Evolutionary conservation across 2,113 vertebrate genomes (phyloP), one percentile per base, ranked within the genome.

Genomic region (Aegithalos caudatus): DNA sequence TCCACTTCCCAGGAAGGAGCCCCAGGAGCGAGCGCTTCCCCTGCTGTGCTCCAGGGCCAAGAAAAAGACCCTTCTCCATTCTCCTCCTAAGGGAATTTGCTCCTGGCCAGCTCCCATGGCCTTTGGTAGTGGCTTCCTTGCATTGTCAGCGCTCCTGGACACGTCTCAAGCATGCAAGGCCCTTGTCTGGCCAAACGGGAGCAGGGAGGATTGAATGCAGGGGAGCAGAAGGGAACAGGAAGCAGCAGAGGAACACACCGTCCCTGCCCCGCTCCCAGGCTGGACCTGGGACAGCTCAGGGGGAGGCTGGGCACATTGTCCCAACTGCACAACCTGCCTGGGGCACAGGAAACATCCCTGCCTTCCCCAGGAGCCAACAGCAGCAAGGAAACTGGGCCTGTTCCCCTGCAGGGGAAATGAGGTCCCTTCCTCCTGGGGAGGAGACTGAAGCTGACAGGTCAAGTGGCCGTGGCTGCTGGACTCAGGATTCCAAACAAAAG

Each of bases 71-170:
- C 0, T n/a, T 72, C 82, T 62, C 84, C 11, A 0, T 17, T 7
- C 71, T 29, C 28, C 80, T 79, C 40, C 90, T 21, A 10, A 81
- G 50, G 44, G 76, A 48, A 64, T 53, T 38, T 65, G 37, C 88
- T 83, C 61, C 90, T 65, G 88, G 57, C 86, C 74, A 77, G 86
- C 53, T 92, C 90, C 56, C 86, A 47, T 3, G 4, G 92, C 92
- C 93, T 83, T 37, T 42, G 44, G 33, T 28, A 11, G 5, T 37
- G 6, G 1, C 20, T 97, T 97, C 96, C 96, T 92, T 35, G 86
- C 93, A 97, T 97, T 97, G 95, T 96, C 95, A 57, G 80, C 2
- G 1, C 60, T 71, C 86, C 13, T 88, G 93, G 95, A 84, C 91
- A 11, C 29, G 11, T 70, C 69, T 67, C 82, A 88, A 81, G 80